A percentile compares a stretch with the other conserved stretches of the same genome.
phyloP scores from a whole-genome alignment of 2,888 invertebrate species.

The Conus canariensis region DNA sequence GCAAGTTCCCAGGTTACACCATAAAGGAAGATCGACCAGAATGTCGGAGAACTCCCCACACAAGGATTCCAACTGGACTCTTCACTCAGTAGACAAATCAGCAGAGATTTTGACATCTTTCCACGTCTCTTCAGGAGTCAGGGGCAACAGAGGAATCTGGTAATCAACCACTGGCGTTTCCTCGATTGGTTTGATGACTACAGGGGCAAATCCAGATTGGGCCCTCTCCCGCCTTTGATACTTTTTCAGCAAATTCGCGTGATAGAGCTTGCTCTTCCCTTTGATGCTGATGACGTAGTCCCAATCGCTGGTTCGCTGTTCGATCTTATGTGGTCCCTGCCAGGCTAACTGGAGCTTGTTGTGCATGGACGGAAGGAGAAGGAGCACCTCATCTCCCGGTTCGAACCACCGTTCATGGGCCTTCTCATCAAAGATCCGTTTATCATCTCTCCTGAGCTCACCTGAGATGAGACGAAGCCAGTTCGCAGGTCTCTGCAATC shows the following conservation, averaged over 20 bases:
- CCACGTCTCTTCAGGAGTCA: no score
- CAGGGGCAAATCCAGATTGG: background rate
- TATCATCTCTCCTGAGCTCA: background rate
- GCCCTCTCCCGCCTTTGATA: background rate
- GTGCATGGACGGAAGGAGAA: background rate
- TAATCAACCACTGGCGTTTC: no score
- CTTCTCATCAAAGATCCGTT: background rate
- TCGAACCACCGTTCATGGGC: background rate
- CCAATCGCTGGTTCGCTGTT: background rate
- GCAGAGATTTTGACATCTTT: no score
- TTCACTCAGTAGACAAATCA: no score
- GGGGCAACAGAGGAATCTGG: no score
- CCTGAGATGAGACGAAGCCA: background rate
- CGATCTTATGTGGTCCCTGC: background rate
- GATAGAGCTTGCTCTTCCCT: background rate
- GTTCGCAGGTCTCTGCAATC: no score
- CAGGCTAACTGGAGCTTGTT: background rate
- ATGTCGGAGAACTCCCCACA: background rate
- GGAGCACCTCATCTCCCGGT: background rate
- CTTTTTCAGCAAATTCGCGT: background rate
- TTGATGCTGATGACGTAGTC: background rate
- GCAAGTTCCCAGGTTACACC: background rate
- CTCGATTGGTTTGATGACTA: background rate
- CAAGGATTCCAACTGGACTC: no score
- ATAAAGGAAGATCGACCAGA: background rate